These are phyloP conservation scores for Stictocephala bisonia DNA, from an alignment of 2,888 invertebrate genomes.

Conservation along the genomic window DNA sequence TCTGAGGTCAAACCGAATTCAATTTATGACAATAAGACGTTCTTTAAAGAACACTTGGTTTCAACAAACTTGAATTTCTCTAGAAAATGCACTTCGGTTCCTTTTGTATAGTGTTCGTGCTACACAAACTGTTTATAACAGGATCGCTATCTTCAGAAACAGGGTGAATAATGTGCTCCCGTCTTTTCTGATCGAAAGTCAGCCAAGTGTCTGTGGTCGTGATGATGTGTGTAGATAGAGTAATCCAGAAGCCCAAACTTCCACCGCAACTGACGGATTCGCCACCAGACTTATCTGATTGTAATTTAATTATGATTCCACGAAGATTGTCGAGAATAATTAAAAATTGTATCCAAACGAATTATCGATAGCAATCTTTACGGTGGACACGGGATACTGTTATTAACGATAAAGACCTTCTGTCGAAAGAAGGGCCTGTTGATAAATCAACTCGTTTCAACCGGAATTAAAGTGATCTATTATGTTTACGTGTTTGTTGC, in stretches of 20 bases:
- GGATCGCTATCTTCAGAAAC: no score
- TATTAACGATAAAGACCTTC: conserved; percentile 15
- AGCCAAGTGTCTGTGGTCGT: not conserved
- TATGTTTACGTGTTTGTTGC: conserved; percentile 28
- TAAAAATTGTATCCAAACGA: conserved; percentile 41
- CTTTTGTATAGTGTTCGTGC: no score
- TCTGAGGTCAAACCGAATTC: no score
- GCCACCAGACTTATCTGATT: conserved; percentile 40
- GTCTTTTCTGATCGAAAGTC: no score
- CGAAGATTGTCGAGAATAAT: conserved; percentile 39
- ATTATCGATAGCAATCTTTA: conserved; percentile 37
- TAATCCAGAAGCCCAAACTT: conserved; percentile 18
- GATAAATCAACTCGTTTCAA: conserved; percentile 25
- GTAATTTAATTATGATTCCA: conserved; percentile 47
- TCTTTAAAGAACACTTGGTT: no score
- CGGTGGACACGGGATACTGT: conserved; percentile 34
- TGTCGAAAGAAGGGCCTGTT: conserved; percentile 10
- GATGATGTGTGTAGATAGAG: conserved; percentile 34
- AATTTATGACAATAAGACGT: no score
- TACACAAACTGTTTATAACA: no score
- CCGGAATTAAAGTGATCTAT: conserved; percentile 6
- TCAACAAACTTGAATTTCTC: no score
- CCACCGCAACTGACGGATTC: not conserved
- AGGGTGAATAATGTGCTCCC: no score
- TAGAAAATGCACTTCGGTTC: no score